Evolutionary conservation across 1,140 invertebrate genomes (phyloP).

Genomic region (Rhyacophila brunnea): DNA sequence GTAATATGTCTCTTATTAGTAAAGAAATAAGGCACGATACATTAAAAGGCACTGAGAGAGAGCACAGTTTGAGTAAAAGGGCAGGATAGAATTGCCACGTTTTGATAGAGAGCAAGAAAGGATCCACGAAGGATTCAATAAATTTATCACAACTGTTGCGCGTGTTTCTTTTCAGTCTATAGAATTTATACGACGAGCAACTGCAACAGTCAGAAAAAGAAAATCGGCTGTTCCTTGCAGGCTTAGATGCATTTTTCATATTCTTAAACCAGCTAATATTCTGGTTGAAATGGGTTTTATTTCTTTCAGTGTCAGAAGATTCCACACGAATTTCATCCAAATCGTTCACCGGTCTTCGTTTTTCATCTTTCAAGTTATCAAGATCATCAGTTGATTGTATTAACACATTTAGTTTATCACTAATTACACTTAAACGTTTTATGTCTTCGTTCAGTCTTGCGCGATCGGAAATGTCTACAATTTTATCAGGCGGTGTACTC

Average conservation of each 20-base stretch:
- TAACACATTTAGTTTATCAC: constrained; percentile 50
- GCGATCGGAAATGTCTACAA: constrained; percentile 37
- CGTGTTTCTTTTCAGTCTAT: constrained; percentile 43
- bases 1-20: constrained; percentile 41
- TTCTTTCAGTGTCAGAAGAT: no score
- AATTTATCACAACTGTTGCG: constrained; percentile 44
- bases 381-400: constrained; percentile 21
- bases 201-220: not conserved
- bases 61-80: constrained; percentile 43
- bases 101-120: constrained; percentile 47
- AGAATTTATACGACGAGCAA: constrained; percentile 42
- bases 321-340: no score
- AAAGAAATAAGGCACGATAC: constrained; percentile 43
- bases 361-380: not conserved
- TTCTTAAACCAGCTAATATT: no score
- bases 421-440: constrained; percentile 51
- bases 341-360: no score
- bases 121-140: constrained; percentile 51
- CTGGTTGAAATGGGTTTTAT: no score
- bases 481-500: constrained; percentile 36
- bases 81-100: constrained; percentile 51
- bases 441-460: constrained; percentile 45
- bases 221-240: no score
- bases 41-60: constrained; percentile 43
- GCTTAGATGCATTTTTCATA: no score